phyloP scores from a whole-genome alignment of 2,797 vertebrate species.

The Amphiprion clarkii region DNA sequence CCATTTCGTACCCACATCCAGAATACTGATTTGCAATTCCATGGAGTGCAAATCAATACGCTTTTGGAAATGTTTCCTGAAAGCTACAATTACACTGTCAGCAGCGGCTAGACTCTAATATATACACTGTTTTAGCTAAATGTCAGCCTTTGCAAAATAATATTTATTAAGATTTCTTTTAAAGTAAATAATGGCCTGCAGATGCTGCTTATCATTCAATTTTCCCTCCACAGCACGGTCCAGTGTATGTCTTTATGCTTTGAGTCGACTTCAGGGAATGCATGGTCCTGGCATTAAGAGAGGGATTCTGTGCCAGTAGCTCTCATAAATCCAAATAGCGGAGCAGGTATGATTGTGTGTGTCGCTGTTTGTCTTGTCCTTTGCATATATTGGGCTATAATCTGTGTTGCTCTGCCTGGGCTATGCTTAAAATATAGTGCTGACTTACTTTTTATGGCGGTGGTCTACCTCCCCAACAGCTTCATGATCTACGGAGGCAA shows the following conservation, averaged over 20 bases:
- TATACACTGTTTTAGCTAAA: constrained; percentile 44
- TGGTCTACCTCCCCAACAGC: constrained; percentile 45
- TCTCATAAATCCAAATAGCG: constrained; percentile 52
- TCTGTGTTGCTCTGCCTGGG: constrained; percentile 29
- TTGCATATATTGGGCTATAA: constrained; percentile 53
- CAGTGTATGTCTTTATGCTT: constrained; percentile 33
- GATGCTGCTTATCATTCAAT: constrained; percentile 42
- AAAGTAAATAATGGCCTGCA: constrained; percentile 47
- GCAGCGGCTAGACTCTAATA: constrained; percentile 38
- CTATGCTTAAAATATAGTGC: constrained; percentile 58
- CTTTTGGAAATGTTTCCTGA: constrained; percentile 47
- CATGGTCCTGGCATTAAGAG: constrained; percentile 18
- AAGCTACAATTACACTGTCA: constrained; percentile 63
- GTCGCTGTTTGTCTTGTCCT: constrained; percentile 45
- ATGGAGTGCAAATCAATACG: constrained; percentile 48
- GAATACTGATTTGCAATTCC: constrained; percentile 33
- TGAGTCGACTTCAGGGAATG: constrained; percentile 31
- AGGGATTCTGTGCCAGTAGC: constrained; percentile 36
- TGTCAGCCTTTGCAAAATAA: constrained; percentile 42
- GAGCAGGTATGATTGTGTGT: constrained; percentile 51
- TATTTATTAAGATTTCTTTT: constrained; percentile 49
- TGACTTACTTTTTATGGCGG: constrained; percentile 59
- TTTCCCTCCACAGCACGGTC: constrained; percentile 29
- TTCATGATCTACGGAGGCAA: constrained; percentile 51
- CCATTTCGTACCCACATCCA: constrained; percentile 30